Conservation (phyloP, 2,797 vertebrate species). For the Urophycis tenuis region DNA sequence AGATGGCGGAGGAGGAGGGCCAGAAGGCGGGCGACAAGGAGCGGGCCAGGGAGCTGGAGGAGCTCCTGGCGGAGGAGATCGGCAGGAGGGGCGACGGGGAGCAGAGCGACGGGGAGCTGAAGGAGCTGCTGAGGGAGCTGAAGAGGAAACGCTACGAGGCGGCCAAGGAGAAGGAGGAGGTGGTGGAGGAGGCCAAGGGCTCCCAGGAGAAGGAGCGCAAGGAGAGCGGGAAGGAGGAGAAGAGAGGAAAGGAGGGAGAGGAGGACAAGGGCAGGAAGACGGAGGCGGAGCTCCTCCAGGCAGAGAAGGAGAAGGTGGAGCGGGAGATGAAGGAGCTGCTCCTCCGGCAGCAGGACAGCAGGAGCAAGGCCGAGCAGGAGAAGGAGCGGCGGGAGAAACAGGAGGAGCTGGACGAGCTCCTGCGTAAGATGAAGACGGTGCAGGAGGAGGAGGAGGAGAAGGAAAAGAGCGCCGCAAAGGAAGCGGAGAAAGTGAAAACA, state of each 20-base stretch:
- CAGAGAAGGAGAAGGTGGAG: conserved; percentile 56
- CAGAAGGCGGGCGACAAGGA: conserved; percentile 48
- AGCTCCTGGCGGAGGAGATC: conserved; percentile 59
- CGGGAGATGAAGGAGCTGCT: conserved; percentile 47
- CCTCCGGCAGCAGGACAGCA: conserved; percentile 4
- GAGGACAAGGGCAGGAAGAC: conserved; percentile 35
- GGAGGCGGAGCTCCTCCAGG: conserved; percentile 23
- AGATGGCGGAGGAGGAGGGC: conserved; percentile 33
- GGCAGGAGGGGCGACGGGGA: conserved; percentile 56
- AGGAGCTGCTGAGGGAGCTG: conserved; percentile 60
- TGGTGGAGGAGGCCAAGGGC: conserved; percentile 16
- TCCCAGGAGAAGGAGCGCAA: neutral
- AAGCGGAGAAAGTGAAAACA: conserved; percentile 57
- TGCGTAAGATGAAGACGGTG: conserved; percentile 59
- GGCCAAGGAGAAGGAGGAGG: conserved; percentile 43
- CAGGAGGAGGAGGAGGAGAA: conserved; percentile 54
- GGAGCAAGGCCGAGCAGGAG: conserved; percentile 40
- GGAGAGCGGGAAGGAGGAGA: conserved; percentile 10
- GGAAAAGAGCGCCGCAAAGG: conserved; percentile 39
- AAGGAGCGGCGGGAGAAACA: conserved; percentile 57
- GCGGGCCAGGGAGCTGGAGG: conserved; percentile 58
- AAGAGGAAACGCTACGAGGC: conserved; percentile 62
- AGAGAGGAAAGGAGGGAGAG: conserved; percentile 29
- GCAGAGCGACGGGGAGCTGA: conserved; percentile 54
- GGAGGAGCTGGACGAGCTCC: conserved; percentile 58